A percentile compares a stretch with the other conserved stretches of the same genome.
phyloP scores from a whole-genome alignment of 2,113 vertebrate genomes.

The Pogonocichla stellata region DNA sequence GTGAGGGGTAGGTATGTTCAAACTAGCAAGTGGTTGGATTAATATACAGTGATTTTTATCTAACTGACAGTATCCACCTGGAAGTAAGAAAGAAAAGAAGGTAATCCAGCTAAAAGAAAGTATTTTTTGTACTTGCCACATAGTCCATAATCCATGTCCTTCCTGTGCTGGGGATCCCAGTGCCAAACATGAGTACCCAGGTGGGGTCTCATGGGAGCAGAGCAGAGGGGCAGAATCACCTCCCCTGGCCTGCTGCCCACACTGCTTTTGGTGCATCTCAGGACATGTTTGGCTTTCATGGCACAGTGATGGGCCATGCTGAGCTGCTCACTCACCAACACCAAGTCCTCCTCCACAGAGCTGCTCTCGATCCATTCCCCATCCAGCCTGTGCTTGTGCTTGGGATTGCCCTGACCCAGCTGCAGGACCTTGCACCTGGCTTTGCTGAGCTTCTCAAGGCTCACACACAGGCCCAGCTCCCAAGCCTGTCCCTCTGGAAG shows the following conservation, averaged over 20 bases:
- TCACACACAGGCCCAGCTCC: not conserved
- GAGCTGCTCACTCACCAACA: not conserved
- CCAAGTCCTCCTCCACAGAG: not conserved
- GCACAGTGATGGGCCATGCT: not conserved
- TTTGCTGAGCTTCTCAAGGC: not conserved
- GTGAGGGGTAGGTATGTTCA: not conserved
- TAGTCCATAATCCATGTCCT: not conserved
- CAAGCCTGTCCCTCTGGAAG: not conserved
- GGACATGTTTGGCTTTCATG: not conserved
- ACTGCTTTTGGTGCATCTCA: not conserved
- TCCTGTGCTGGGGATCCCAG: not conserved
- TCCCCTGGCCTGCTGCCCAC: not conserved
- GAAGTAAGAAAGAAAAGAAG: not conserved
- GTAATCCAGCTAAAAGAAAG: not conserved
- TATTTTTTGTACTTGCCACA: not conserved
- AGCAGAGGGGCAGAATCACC: not conserved
- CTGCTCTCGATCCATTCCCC: not conserved
- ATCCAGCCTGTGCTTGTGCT: not conserved
- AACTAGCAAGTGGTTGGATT: not conserved
- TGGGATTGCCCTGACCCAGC: not conserved
- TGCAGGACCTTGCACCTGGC: not conserved
- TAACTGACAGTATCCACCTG: not conserved
- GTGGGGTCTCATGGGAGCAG: not conserved
- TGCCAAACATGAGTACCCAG: no score
- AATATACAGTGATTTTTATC: not conserved